phyloP scores from a whole-genome alignment of 1,140 invertebrate genomes.

The Psilanteris sp. region DNA sequence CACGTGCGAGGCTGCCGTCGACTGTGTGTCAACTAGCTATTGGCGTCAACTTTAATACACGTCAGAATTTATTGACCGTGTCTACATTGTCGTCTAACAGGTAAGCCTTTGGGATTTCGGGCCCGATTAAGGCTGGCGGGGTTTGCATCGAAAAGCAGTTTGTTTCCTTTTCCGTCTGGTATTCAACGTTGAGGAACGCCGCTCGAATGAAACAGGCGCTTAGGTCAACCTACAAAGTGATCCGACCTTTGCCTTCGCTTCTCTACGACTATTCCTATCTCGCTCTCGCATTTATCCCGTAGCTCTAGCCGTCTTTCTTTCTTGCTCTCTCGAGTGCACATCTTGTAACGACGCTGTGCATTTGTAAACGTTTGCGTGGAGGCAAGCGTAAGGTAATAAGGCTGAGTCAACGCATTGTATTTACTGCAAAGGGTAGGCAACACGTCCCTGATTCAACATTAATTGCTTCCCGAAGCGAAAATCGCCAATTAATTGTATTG shows the following conservation, averaged over 20 bases:
- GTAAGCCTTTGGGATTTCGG: conserved; percentile 39
- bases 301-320: too few relatives aligned
- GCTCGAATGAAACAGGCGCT: conserved; percentile 28
- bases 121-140: conserved; percentile 22
- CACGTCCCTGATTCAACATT: conserved; percentile 41
- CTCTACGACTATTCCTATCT: neutral
- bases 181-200: conserved; percentile 24
- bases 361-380: conserved; percentile 10
- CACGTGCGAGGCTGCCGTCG: too few relatives aligned
- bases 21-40: conserved; percentile 13
- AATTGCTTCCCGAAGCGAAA: conserved; percentile 46
- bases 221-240: conserved; percentile 40
- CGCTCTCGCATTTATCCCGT: too few relatives aligned
- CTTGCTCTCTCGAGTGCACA: too few relatives aligned
- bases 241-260: neutral
- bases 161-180: conserved; percentile 38
- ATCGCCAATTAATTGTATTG: conserved; percentile 44
- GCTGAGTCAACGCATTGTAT: conserved; percentile 30
- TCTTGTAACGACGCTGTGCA: conserved; percentile 9
- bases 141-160: conserved; percentile 29
- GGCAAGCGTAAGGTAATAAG: conserved; percentile 40
- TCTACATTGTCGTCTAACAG: conserved; percentile 19
- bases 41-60: conserved; percentile 6
- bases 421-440: conserved; percentile 22
- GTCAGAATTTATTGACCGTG: conserved; percentile 10